Base-by-base conservation (phyloP, 2,113 vertebrate species). In the Nesoenas mayeri region DNA sequence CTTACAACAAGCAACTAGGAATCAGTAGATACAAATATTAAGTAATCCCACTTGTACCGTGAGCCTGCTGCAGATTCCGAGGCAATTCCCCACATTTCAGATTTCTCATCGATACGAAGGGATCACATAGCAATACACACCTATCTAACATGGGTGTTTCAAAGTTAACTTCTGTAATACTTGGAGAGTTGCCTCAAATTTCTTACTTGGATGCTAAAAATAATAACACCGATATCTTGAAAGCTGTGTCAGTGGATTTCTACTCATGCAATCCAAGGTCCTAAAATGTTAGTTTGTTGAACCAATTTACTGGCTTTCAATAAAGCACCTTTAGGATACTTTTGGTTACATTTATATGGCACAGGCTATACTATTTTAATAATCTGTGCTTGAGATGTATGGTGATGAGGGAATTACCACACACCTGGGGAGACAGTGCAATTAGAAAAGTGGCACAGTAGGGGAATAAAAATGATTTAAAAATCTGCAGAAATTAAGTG, bases 401-500 rank as follows among this genome's bases (percentile, higher is more conserved):
- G 79, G 96, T 87, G 97, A 96, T 93, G 97, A 98, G 97, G 97
- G 97, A 98, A 97, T 98, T 97, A 95, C 40, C 92, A 91, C 16
- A 88, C 95, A 98, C 97, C 97, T 96, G 96, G 97, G 97, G 98
- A 98, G 95, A 97, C 15, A 62, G 95, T 92, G 95, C 97, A 97
- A 98, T 98, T 98, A 98, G 96, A 95, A 97, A 97, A 98, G 93
- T 95, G 94, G 85, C 97, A 96, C 95, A 97, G 97, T 66, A 85
- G 71, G 96, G 96, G 88, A 97, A 98, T 97, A 97, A 97, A 97
- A 98, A 97, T 96, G 28, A 97, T 98, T 98, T 91, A 53, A 93
- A 97, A 96, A 89, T 80, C 79, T 89, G 91, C 95, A 95, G 95
- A 97, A 98, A 98, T 97, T 85, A 98, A 96, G 90, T 96, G 97